Base-by-base conservation (phyloP, 2,113 vertebrate genomes). In the Nothocercus nigrocapillus region DNA sequence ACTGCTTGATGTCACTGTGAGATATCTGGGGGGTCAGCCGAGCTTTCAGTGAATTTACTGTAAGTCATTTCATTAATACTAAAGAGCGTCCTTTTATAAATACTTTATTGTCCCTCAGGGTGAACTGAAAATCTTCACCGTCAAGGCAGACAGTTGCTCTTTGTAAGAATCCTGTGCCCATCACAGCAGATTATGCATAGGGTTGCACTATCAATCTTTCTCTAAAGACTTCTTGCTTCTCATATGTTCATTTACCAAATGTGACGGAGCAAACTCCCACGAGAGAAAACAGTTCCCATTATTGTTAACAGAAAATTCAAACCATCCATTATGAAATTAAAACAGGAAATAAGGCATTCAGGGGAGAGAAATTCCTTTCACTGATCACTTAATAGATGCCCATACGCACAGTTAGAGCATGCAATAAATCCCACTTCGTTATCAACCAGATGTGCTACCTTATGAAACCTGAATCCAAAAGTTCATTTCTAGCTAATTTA, bases 251-350 rank as follows among this genome's bases (percentile, higher is more conserved):
- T 30, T 66, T 85, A 51, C 61, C 59, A n/a, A 67, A 63, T 9
- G 22, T 18, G 24, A 38, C 4, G 15, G 62, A 61, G 45, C 25
- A 45, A 73, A 42, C 1, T 70, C 54, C 38, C 75, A 62, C 0
- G 2, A 81, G 40, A 49, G 36, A 70, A 94, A 94, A 42, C 36
- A 70, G 40, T 83, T 51, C 67, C 67, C 45, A 30, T 74, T 38
- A 77, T 34, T 47, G 45, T 89, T 67, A 53, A 82, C 62, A 68
- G 68, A 85, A 93, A 85, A 93, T 80, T 83, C 76, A 81, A 70
- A 78, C 79, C 34, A n/a, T 34, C 72, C 49, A 42, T 95, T 94
- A 94, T 7, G 51, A 80, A 91, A 95, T 87, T 85, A 89, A 85
- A 95, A 56, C 19, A 78, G 54, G 63, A 88, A 88, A 49, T 1